Evolutionary conservation across 2,113 vertebrate genomes (phyloP).

Genomic region (Athene noctua): DNA sequence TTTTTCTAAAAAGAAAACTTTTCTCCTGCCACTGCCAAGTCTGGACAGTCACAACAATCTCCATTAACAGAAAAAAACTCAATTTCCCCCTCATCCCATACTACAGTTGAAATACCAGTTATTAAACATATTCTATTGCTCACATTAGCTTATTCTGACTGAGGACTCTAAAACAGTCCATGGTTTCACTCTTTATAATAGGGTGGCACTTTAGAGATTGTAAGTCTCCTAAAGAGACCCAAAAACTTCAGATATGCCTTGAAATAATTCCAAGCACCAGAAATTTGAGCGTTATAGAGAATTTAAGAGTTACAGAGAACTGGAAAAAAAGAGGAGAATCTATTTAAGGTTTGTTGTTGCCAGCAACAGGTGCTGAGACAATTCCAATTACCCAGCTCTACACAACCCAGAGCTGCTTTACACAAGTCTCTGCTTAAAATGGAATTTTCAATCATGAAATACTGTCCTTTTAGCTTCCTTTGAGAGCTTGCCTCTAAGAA

Average conservation of each 20-base stretch:
- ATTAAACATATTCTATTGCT: not conserved
- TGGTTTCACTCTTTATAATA: not conserved
- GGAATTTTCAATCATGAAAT: not conserved
- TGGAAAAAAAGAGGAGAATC: not conserved
- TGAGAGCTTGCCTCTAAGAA: not conserved
- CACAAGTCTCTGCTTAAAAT: not conserved
- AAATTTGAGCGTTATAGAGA: not conserved
- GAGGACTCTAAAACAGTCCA: not conserved
- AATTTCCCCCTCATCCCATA: not conserved
- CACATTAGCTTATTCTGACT: not conserved
- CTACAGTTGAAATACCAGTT: not conserved
- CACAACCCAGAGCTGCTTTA: not conserved
- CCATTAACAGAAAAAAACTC: not conserved
- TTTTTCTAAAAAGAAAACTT: not conserved
- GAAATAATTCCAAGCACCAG: not conserved
- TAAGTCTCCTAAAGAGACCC: not conserved
- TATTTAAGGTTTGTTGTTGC: not conserved
- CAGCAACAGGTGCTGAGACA: not conserved
- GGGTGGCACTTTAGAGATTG: not conserved
- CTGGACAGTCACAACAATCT: not conserved
- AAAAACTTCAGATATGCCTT: not conserved
- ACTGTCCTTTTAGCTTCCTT: not conserved
- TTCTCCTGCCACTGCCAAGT: not conserved
- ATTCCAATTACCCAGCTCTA: not conserved
- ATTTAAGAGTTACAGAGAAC: not conserved